Base-by-base conservation (phyloP, 2,888 invertebrate species). In the Sphecodes monilicornis region DNA sequence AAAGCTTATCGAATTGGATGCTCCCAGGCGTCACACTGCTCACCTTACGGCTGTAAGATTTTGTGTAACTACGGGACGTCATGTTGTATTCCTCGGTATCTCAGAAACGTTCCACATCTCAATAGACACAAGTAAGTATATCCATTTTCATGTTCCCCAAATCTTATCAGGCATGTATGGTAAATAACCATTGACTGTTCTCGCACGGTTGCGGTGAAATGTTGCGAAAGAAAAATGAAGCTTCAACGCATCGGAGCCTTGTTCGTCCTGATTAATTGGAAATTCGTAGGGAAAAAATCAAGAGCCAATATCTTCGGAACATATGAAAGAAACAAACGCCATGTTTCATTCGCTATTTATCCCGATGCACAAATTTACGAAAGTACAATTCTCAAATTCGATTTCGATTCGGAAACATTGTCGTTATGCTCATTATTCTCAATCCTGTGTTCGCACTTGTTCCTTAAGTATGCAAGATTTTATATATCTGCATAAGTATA, bases 1-100 rank as follows among this genome's bases (percentile, higher is more conserved):
- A 96, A 85, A 96, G 94, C 91, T 96, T 96, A 92, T 97, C 97
- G 93, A 97, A 97, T 90, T 96, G 96, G 88, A 97, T 96, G 93
- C 96, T 96, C 74, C 96, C 95, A 72, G 93, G 91, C 84, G 93
- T 92, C 76, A 94, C 93, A 89, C 90, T 92, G 87, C 90, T 93
- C 89, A 94, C 93, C 91, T 94, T 94, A 78, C 94, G 94, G 87
- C 92, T 93, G 88, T 93, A 94, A 69, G 94, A 93, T 92, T 94
- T 94, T 78, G 94, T 94, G 89, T 93, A 94, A 90, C 94, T 92
- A 82, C 93, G 94, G 86, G 94, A 94, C 92, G 94, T 93, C 94
- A 94, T 94, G 92, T 91, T 93, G 80, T 68, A 79, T 83, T 66
- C 87, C 69, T 88, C 74, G 82, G 74, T 87, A 89, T 78, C 73